Evolutionary conservation across 2,888 invertebrate genomes (phyloP).

Genomic region (Lasioglossum leucozonium): DNA sequence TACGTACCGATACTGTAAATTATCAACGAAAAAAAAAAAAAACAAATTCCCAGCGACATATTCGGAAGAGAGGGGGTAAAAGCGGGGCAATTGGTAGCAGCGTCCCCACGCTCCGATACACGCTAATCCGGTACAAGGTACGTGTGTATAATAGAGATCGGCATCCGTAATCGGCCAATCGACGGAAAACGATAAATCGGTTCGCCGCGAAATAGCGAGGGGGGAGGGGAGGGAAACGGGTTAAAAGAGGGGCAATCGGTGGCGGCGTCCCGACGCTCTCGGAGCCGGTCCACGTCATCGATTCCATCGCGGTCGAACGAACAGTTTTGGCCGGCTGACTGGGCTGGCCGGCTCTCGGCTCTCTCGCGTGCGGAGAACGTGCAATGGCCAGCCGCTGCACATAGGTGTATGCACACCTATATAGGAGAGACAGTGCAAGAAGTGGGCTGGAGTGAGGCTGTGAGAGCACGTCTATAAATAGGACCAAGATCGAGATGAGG

Average conservation of each 20-base stretch:
- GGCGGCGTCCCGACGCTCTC: conserved; percentile 40
- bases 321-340: conserved; percentile 63
- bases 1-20: no score
- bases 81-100: neutral
- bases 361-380: conserved; percentile 61
- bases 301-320: conserved; percentile 63
- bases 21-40: neutral
- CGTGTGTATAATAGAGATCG: neutral
- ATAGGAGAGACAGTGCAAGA: conserved; percentile 79
- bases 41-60: neutral
- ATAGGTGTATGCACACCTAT: conserved; percentile 69
- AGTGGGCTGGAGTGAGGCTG: conserved; percentile 83
- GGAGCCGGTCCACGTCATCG: conserved; percentile 62
- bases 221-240: neutral
- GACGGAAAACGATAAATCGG: conserved; percentile 38
- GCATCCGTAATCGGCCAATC: conserved; percentile 48
- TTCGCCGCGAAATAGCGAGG: neutral
- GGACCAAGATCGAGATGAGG: conserved; percentile 82
- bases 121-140: neutral
- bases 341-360: conserved; percentile 17
- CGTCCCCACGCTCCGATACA: no score
- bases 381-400: conserved; percentile 57
- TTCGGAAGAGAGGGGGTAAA: neutral
- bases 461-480: conserved; percentile 84
- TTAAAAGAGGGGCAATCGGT: neutral